These are phyloP conservation scores for Pterobdella sp. DNA, from an alignment of 2,888 invertebrate genomes.

Conservation along the genomic window DNA sequence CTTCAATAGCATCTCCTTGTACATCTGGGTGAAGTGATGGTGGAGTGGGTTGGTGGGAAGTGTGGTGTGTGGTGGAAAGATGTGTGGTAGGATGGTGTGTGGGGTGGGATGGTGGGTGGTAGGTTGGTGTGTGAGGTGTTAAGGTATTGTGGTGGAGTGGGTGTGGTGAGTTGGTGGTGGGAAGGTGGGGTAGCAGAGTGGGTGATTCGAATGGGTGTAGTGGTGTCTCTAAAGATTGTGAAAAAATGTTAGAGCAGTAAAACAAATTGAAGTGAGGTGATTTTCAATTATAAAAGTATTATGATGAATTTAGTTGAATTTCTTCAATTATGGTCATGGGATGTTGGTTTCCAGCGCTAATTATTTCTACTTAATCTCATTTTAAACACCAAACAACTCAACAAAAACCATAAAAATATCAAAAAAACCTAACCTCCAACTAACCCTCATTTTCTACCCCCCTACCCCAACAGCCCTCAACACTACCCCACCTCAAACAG, in stretches of 20 bases:
- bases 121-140: not conserved
- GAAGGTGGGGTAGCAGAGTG: not conserved
- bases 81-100: not conserved
- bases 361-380: too few species aligned
- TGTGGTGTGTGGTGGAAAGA: not conserved
- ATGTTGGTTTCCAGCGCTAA: too few species aligned
- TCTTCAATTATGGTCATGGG: too few species aligned
- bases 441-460: too few species aligned
- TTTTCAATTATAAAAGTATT: too few species aligned
- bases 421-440: too few species aligned
- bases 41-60: not conserved
- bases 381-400: too few species aligned
- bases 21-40: conserved; percentile 63
- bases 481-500: conserved; percentile 14
- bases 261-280: too few species aligned
- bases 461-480: not conserved
- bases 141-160: not conserved
- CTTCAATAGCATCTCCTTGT: conserved; percentile 78
- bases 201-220: not conserved
- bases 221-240: not conserved
- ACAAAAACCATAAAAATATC: too few species aligned
- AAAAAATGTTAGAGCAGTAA: too few species aligned
- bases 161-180: not conserved
- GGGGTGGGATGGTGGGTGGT: not conserved
- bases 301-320: too few species aligned